phyloP scores from a whole-genome alignment of 2,797 vertebrate species.

The Coendou prehensilis region DNA sequence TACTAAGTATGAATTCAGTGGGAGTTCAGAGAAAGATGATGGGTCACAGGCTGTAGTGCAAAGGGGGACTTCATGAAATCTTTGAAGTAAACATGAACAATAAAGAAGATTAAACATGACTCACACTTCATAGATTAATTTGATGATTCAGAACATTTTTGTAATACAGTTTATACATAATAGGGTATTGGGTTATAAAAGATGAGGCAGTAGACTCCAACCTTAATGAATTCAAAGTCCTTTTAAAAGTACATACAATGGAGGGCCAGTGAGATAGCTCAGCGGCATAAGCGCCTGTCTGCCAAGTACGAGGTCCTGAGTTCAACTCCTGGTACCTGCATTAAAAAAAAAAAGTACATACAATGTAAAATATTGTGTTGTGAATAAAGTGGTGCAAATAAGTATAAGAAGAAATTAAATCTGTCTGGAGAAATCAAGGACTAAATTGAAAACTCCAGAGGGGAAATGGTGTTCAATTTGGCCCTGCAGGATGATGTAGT shows the following conservation, averaged over 20 bases:
- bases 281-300: no score
- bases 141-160: background rate
- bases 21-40: constrained; percentile 30
- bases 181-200: background rate
- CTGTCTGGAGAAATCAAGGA: background rate
- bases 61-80: background rate
- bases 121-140: background rate
- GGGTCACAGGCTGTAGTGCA: constrained; percentile 1
- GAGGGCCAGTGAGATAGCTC: no score
- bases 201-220: background rate
- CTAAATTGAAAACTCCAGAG: background rate
- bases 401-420: constrained; percentile 25
- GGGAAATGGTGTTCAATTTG: background rate
- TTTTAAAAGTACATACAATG: background rate
- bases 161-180: background rate
- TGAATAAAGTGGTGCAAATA: background rate
- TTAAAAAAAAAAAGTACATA: background rate
- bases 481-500: background rate
- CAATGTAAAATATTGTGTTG: background rate
- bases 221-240: background rate
- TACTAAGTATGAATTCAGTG: constrained; percentile 42
- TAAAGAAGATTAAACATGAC: background rate
- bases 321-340: no score
- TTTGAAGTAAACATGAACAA: constrained; percentile 41
- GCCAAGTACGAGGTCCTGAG: no score